Evolutionary conservation across 2,113 vertebrate genomes (phyloP), one percentile per base, ranked within the genome.

Genomic region (Ailuropoda melanoleuca): DNA sequence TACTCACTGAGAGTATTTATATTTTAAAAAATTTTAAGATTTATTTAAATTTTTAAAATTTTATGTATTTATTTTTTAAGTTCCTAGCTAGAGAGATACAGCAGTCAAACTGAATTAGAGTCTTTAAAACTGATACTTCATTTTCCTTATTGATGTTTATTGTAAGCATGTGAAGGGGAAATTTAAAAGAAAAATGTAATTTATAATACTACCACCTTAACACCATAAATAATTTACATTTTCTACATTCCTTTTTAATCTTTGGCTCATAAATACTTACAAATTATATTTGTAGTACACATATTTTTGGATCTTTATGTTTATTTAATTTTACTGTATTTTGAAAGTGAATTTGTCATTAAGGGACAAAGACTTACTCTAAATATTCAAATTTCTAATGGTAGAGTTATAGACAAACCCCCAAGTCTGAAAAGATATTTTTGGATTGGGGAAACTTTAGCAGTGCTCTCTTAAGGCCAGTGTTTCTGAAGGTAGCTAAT

Each of bases 241-340:
- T 70, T 96, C 55, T 82, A 62, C 64, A 56, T 90, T 92, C 34
- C 8, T 50, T 95, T 93, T n/a, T 92, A 50, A 82, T 83, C 21
- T 72, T 93, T 86, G 84, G 60, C 43, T 34, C n/a, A 90, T 3
- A 95, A 64, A 77, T 77, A 87, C 19, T 96, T 93, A 75, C 88
- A 60, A 94, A 75, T 87, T 87, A 53, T 34, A 80, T 72, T 78
- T 80, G 7, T 72, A 77, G 43, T 74, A 29, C 23, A 83, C 4
- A 37, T 64, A 60, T 24, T 68, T 97, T 87, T 82, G 19, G 26
- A 34, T 84, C 93, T 96, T 90, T 58, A 60, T 82, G 21, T 93
- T 75, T 89, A 46, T n/a, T 93, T 87, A 77, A 60, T 53, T 93
- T 93, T 93, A 60, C 56, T 89, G 13, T 83, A n/a, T 80, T 89